phyloP scores from a whole-genome alignment of 2,113 vertebrate species.

The Tautogolabrus adspersus region DNA sequence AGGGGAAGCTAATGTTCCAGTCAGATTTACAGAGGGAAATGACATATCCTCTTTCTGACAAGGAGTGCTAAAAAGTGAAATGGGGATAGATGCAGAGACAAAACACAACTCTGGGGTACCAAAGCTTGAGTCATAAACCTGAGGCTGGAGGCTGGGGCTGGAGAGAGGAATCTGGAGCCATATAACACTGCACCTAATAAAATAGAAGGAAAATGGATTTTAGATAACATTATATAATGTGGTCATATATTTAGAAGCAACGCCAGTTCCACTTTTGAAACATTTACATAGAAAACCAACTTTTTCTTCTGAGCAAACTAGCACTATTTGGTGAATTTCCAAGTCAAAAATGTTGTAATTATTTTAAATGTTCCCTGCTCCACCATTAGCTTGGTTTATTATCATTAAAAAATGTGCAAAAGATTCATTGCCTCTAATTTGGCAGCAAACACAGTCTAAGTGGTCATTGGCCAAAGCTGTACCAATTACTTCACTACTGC shows the following conservation, averaged over 20 bases:
- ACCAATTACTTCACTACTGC: constrained; percentile 14
- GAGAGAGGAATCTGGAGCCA: constrained; percentile 51
- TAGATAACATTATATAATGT: constrained; percentile 50
- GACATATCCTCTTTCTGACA: constrained; percentile 77
- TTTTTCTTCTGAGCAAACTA: constrained; percentile 12
- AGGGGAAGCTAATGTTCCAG: constrained; percentile 67
- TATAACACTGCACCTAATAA: constrained; percentile 53
- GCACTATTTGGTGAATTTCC: constrained; percentile 14
- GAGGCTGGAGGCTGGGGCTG: constrained; percentile 38
- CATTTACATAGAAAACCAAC: constrained; percentile 16
- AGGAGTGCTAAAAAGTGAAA: constrained; percentile 74
- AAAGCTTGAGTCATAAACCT: constrained; percentile 65
- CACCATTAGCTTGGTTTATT: constrained; percentile 29
- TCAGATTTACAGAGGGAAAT: constrained; percentile 76
- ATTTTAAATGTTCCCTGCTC: constrained; percentile 23
- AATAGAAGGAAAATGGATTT: constrained; percentile 47
- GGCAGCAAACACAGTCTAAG: constrained; percentile 18
- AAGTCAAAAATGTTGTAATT: constrained; percentile 25
- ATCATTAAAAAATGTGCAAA: constrained; percentile 33
- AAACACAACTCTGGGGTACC: constrained; percentile 68
- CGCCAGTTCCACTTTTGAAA: constrained; percentile 18
- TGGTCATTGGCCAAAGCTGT: constrained; percentile 5
- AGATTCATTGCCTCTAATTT: constrained; percentile 32
- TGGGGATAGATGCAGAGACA: constrained; percentile 69
- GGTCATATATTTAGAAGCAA: constrained; percentile 33